A percentile compares a stretch with the other conserved stretches of the same genome.
These are phyloP conservation scores for Galbula dea DNA, from an alignment of 2,113 vertebrate species.

Conservation along the genomic window DNA sequence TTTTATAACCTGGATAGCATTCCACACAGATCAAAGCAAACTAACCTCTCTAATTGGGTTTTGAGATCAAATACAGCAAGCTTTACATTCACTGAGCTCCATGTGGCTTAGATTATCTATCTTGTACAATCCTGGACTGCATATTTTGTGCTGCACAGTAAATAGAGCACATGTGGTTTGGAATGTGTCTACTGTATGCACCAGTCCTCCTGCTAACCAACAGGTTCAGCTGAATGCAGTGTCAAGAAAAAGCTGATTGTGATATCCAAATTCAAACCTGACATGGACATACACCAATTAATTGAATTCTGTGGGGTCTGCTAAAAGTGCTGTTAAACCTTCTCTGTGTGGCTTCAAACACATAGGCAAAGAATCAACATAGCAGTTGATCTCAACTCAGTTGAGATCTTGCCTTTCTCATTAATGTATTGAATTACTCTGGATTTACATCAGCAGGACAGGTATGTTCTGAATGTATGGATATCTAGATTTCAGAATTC, in stretches of 20 bases:
- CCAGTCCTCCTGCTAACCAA: not conserved
- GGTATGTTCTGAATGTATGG: not conserved
- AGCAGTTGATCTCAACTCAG: no score
- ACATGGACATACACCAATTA: not conserved
- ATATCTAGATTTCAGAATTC: not conserved
- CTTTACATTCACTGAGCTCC: constrained; percentile 8
- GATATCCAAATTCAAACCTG: not conserved
- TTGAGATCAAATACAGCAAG: constrained; percentile 23
- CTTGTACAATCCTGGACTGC: not conserved
- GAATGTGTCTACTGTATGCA: not conserved
- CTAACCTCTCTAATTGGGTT: constrained; percentile 25
- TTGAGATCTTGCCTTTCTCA: not conserved
- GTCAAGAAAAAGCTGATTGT: not conserved
- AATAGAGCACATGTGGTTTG: not conserved
- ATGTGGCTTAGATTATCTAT: constrained; percentile 23
- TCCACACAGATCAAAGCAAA: constrained; percentile 53
- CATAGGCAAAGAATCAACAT: not conserved
- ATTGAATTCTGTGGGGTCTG: not conserved
- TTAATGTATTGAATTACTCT: not conserved
- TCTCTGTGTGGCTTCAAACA: not conserved
- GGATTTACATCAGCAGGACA: not conserved
- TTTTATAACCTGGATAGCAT: constrained; percentile 43
- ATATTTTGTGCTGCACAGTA: not conserved
- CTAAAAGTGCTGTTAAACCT: not conserved
- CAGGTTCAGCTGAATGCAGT: not conserved